phyloP scores from a whole-genome alignment of 2,113 vertebrate species.

The Saccopteryx bilineata region DNA sequence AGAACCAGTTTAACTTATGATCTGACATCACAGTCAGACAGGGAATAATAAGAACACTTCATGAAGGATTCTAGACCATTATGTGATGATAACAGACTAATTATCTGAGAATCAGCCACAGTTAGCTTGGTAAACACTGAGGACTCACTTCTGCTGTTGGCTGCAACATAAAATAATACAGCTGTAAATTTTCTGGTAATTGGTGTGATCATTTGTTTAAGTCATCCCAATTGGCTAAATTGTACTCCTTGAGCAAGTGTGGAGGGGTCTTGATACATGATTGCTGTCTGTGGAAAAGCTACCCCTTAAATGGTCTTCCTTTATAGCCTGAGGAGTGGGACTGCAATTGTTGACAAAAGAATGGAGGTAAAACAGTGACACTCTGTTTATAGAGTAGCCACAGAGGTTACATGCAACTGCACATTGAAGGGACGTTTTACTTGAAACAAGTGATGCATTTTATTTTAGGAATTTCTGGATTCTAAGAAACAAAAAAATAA shows the following conservation, averaged over 20 bases:
- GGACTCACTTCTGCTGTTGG: background rate
- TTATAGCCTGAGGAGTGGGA: background rate
- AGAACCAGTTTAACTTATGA: constrained; percentile 50
- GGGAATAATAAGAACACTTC: constrained; percentile 45
- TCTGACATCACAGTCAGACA: constrained; percentile 4
- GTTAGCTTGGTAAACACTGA: constrained; percentile 7
- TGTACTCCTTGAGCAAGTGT: background rate
- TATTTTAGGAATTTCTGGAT: constrained; percentile 35
- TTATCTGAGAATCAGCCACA: constrained; percentile 21
- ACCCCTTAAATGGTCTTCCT: background rate
- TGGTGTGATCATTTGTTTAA: constrained; percentile 26
- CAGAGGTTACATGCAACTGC: background rate
- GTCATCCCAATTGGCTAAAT: background rate
- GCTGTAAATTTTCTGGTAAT: constrained; percentile 34
- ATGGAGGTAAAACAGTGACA: background rate
- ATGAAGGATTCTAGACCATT: constrained; percentile 15
- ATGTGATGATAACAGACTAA: constrained; percentile 28
- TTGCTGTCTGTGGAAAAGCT: background rate
- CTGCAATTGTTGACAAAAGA: background rate
- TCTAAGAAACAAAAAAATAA: background rate
- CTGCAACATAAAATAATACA: background rate
- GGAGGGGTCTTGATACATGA: background rate
- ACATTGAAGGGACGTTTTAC: background rate
- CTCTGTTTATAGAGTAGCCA: background rate
- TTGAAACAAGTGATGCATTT: constrained; percentile 15